Evolutionary conservation across 2,888 invertebrate species (phyloP).

Genomic region (Aphidius colemani): DNA sequence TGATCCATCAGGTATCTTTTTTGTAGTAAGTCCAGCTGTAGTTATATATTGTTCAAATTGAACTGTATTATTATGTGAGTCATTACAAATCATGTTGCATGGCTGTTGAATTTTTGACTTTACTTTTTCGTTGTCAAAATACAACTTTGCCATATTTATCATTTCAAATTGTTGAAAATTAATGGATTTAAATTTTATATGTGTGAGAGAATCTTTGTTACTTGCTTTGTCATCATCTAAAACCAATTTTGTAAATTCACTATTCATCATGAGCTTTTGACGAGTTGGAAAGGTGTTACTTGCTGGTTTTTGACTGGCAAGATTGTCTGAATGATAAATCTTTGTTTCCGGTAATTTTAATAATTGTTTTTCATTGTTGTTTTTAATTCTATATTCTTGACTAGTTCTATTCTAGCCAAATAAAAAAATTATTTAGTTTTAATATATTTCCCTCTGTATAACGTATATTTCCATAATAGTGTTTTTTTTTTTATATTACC

Average conservation of each 20-base stretch:
- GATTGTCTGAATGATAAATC: constrained; percentile 35
- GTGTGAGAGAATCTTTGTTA: constrained; percentile 31
- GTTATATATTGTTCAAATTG: constrained; percentile 36
- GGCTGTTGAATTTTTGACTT: constrained; percentile 37
- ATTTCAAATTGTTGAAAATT: constrained; percentile 39
- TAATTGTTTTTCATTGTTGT: too few species aligned
- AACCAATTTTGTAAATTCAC: constrained; percentile 37
- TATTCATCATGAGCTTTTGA: constrained; percentile 38
- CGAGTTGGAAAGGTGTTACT: constrained; percentile 38
- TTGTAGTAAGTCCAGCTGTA: constrained; percentile 32
- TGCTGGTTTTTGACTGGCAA: constrained; percentile 32
- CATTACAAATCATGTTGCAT: constrained; percentile 40
- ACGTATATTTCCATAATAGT: neutral
- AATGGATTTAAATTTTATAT: constrained; percentile 34
- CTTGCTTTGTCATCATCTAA: constrained; percentile 37
- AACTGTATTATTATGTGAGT: constrained; percentile 35
- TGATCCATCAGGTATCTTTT: constrained; percentile 38
- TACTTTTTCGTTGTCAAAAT: constrained; percentile 30
- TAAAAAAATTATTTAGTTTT: neutral
- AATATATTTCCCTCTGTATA: constrained; percentile 1
- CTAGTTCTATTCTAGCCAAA: constrained; percentile 34
- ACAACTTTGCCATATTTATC: constrained; percentile 36
- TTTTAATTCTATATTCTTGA: constrained; percentile 18
- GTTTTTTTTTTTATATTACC: constrained; percentile 24
- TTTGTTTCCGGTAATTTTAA: constrained; percentile 22